Conservation (phyloP, 2,797 vertebrate genomes). For the Poeciliopsis paucimaculata region DNA sequence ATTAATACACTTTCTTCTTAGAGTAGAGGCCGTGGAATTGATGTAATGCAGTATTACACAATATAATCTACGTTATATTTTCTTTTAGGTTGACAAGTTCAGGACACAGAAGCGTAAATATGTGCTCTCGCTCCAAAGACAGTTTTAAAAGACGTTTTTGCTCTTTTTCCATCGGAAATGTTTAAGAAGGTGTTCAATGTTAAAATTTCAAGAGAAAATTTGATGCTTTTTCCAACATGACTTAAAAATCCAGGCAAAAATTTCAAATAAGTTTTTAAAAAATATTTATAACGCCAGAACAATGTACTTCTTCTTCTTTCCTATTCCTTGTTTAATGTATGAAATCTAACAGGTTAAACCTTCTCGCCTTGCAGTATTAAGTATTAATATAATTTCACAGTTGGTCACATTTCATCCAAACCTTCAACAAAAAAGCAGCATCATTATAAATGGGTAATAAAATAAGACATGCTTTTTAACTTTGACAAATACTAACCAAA, state of each 20-base stretch:
- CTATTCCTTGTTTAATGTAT: neutral
- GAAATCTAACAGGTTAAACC: neutral
- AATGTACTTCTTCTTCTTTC: neutral
- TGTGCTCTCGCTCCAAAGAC: neutral
- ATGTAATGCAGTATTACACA: neutral
- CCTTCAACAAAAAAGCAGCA: neutral
- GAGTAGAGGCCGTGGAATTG: neutral
- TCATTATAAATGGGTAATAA: neutral
- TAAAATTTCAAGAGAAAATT: slow-evolving; percentile 2
- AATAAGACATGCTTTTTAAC: neutral
- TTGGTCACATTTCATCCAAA: neutral
- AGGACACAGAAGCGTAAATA: neutral
- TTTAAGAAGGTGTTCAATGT: slow-evolving; percentile 10
- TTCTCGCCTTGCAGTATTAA: neutral
- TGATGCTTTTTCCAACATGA: neutral
- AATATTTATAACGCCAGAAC: neutral
- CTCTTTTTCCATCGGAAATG: slow-evolving; percentile 11
- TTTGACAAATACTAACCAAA: neutral
- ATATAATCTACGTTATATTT: neutral
- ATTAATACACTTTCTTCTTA: neutral
- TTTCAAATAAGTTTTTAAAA: neutral
- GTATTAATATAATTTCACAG: neutral
- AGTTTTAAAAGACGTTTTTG: neutral
- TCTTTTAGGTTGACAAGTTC: neutral
- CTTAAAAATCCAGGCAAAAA: neutral